Evolutionary conservation across 1,140 invertebrate species (phyloP).

Genomic region (Drosophila funebris): DNA sequence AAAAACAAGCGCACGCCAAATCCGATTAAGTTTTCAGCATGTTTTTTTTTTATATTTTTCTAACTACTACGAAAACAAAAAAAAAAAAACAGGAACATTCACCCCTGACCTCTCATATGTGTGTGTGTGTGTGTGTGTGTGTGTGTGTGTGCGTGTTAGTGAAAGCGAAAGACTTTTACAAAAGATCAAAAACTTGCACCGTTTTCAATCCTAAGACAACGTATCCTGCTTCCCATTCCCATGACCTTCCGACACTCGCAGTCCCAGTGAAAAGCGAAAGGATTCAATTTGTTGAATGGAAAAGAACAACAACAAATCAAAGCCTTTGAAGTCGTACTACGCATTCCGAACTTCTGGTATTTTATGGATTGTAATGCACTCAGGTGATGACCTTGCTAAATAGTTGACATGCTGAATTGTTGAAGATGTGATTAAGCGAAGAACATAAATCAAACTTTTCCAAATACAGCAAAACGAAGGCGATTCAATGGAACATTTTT

Average conservation of each 20-base stretch:
- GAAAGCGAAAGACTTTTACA: constrained; percentile 54
- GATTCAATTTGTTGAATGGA: constrained; percentile 65
- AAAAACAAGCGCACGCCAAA: constrained; percentile 62
- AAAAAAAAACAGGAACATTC: constrained; percentile 19
- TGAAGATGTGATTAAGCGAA: not conserved
- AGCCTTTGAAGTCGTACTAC: constrained; percentile 60
- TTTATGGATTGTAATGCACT: too few relatives aligned
- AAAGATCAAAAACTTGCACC: constrained; percentile 62
- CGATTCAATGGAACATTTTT: too few relatives aligned
- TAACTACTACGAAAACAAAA: too few relatives aligned
- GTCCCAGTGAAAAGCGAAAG: constrained; percentile 52
- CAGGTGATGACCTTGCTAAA: constrained; percentile 13
- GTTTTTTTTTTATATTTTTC: not conserved
- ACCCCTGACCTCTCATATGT: constrained; percentile 8
- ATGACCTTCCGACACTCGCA: not conserved
- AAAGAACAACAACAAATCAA: constrained; percentile 63
- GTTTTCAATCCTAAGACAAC: constrained; percentile 59
- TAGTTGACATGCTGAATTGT: not conserved
- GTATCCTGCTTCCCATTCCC: constrained; percentile 2
- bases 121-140: constrained; percentile 14
- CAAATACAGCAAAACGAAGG: too few relatives aligned
- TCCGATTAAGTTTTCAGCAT: constrained; percentile 77
- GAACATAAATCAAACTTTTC: not conserved
- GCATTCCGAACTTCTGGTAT: not conserved
- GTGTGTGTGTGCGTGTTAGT: not conserved